Evolutionary conservation across 2,113 vertebrate genomes (phyloP), one percentile per base, ranked within the genome.

Genomic region (Amphiprion ocellaris): DNA sequence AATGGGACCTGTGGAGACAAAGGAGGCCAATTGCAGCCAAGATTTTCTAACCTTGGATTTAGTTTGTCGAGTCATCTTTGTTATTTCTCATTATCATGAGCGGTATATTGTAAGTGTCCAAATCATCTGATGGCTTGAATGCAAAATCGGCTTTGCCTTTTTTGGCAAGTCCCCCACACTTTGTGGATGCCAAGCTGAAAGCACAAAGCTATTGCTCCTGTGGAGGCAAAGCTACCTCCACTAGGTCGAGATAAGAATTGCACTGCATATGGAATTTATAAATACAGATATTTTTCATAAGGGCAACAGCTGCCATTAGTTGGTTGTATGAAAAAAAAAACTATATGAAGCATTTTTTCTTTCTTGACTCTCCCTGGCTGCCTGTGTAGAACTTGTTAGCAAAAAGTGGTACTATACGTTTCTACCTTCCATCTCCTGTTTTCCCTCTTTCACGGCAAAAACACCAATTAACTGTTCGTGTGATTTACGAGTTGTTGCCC

Each of bases 21-120:
- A 52, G 53, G 47, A 49, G 1, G 61, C 30, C 65, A 24, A 21
- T 26, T 7, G 21, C 58, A 33, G 71, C 63, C 58, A 60, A 44
- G 49, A 69, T 77, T 79, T 54, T 55, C 17, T 85, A 78, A 86
- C 83, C 78, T 87, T 88, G 82, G 78, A 54, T 81, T 88, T 80
- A 58, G 77, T 73, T 89, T 77, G 67, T 81, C 60, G 84, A 10
- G 60, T 55, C 61, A 73, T 81, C 85, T 88, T 90, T 77, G 72
- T 84, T 79, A 2, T 84, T 83, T 77, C 69, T 89, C 77, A 89
- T 91, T 88, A 92, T 77, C 82, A 70, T 73, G 47, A 74, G 50
- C 50, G 10, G 30, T 44, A 65, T 82, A 79, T 58, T 28, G 64
- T 75, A 73, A 83, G 72, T 63, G 72, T 82, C 50, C 89, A 83